A percentile compares a stretch with the other conserved stretches of the same genome.
Evolutionary conservation across 2,797 vertebrate genomes (phyloP).

Genomic region (Denticeps clupeoides): DNA sequence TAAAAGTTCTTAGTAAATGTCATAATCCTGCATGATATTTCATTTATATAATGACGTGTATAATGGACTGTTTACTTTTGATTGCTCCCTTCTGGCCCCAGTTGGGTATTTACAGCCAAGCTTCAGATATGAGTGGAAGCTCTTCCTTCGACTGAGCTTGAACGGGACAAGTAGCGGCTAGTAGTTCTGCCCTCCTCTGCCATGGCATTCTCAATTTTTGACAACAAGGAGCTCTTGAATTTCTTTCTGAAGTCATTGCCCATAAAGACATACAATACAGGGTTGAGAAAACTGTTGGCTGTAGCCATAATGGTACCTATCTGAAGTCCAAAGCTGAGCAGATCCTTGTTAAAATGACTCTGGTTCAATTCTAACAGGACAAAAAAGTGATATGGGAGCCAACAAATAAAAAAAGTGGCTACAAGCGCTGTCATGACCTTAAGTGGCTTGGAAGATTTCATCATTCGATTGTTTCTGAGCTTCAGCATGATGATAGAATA

Average conservation of each 20-base stretch:
- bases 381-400: conserved; percentile 67
- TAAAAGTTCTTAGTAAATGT: too few relatives aligned
- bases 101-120: too few relatives aligned
- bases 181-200: conserved; percentile 69
- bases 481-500: conserved; percentile 72
- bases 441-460: conserved; percentile 77
- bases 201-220: conserved; percentile 78
- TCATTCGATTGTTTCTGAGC: conserved; percentile 64
- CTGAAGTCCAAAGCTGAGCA: conserved; percentile 44
- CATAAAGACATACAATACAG: conserved; percentile 88
- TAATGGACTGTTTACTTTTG: too few relatives aligned
- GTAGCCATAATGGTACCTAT: conserved; percentile 52
- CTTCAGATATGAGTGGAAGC: conserved; percentile 56
- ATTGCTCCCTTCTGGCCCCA: too few relatives aligned
- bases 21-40: too few relatives aligned
- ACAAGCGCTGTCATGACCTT: conserved; percentile 81
- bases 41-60: too few relatives aligned
- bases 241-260: conserved; percentile 76
- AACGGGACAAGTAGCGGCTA: conserved; percentile 76
- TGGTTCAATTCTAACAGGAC: conserved; percentile 54
- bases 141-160: conserved; percentile 54
- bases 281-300: conserved; percentile 90
- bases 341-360: background rate
- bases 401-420: conserved; percentile 74
- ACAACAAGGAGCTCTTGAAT: conserved; percentile 70